These are phyloP conservation scores for Brachionus rotundiformis DNA, from an alignment of 1,140 invertebrate species.

Conservation along the genomic window DNA sequence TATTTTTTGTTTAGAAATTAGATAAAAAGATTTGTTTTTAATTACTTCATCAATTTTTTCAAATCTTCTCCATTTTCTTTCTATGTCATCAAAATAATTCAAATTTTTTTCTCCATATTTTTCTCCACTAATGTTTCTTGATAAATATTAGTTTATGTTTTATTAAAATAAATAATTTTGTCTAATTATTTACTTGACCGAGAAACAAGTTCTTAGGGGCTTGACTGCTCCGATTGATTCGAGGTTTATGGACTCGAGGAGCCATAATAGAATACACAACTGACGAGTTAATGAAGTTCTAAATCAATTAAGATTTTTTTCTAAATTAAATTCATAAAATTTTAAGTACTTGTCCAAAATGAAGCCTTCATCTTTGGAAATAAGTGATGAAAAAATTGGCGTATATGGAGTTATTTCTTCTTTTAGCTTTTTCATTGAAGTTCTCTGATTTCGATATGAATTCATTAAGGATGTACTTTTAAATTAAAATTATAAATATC, in stretches of 20 bases:
- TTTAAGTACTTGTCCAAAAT: not conserved
- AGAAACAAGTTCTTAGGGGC: conserved; percentile 61
- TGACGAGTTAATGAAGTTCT: conserved; percentile 59
- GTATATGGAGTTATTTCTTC: conserved; percentile 25
- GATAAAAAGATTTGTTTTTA: no score
- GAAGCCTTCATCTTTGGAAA: not conserved
- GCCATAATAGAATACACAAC: conserved; percentile 62
- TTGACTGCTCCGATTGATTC: conserved; percentile 57
- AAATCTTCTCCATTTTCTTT: conserved; percentile 37
- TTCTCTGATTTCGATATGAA: not conserved
- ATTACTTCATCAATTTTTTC: not conserved
- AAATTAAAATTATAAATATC: not conserved
- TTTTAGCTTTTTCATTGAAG: conserved; percentile 22
- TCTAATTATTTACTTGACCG: conserved; percentile 57
- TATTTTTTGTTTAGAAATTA: not conserved
- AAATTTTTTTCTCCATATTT: conserved; percentile 50
- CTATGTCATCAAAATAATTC: conserved; percentile 52
- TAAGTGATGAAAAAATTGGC: conserved; percentile 2
- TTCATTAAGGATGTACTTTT: conserved; percentile 4
- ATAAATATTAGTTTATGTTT: not conserved
- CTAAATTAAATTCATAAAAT: not conserved
- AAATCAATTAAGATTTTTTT: no score
- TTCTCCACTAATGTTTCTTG: conserved; percentile 56
- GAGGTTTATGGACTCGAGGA: conserved; percentile 61
- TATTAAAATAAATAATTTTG: not conserved